These are phyloP conservation scores for Battus philenor DNA, from an alignment of 1,140 invertebrate species.

Conservation along the genomic window DNA sequence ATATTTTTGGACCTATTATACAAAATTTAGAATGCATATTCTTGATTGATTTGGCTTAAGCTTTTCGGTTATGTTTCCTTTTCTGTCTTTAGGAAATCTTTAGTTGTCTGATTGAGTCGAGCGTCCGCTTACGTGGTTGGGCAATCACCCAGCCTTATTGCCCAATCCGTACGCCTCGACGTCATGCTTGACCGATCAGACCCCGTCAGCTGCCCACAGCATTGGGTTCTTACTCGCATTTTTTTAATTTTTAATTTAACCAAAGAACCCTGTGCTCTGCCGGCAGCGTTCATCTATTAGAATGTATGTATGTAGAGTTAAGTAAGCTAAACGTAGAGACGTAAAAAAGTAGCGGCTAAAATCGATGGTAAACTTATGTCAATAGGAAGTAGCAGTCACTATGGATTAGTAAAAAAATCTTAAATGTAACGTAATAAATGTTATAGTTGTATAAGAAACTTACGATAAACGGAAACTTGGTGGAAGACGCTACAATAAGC, in stretches of 20 bases:
- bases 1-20: constrained; percentile 68
- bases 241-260: constrained; percentile 39
- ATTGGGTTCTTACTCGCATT: constrained; percentile 35
- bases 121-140: constrained; percentile 73
- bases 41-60: constrained; percentile 6
- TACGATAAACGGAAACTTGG: constrained; percentile 66
- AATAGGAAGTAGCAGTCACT: constrained; percentile 62
- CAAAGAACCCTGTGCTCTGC: constrained; percentile 34
- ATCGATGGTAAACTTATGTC: constrained; percentile 75
- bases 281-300: constrained; percentile 50
- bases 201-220: constrained; percentile 42
- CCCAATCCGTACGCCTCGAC: constrained; percentile 69
- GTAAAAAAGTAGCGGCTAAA: constrained; percentile 52
- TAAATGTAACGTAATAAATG: constrained; percentile 64
- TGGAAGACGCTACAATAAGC: constrained; percentile 71
- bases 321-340: constrained; percentile 58
- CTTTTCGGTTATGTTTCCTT: constrained; percentile 20
- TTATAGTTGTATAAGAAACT: constrained; percentile 67
- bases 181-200: constrained; percentile 57
- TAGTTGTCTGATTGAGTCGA: constrained; percentile 55
- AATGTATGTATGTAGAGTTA: constrained; percentile 75
- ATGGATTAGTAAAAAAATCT: constrained; percentile 58
- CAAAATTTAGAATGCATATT: constrained; percentile 40
- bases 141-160: constrained; percentile 76
- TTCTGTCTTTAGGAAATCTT: constrained; percentile 27